phyloP scores from a whole-genome alignment of 1,140 invertebrate genomes.

The Ooceraea biroi region DNA sequence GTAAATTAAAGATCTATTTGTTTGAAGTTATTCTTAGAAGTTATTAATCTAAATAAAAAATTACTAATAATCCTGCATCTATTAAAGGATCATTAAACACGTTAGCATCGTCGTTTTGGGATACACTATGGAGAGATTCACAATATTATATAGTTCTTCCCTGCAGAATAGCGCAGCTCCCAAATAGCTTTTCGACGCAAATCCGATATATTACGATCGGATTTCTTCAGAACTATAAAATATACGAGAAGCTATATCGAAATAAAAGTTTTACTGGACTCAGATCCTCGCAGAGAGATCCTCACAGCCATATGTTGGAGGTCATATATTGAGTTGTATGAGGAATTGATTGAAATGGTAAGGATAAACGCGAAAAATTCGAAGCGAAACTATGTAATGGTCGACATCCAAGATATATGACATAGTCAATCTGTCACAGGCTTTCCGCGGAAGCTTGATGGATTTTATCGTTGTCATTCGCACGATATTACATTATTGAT shows the following conservation, averaged over 20 bases:
- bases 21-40: background rate
- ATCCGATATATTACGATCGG: background rate
- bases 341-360: slow-evolving; percentile 8
- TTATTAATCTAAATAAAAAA: background rate
- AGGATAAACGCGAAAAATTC: background rate
- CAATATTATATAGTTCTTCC: background rate
- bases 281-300: background rate
- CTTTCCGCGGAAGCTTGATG: background rate
- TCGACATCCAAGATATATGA: background rate
- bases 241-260: background rate
- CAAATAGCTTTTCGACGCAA: background rate
- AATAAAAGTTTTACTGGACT: slow-evolving; percentile 1
- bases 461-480: background rate
- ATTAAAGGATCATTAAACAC: background rate
- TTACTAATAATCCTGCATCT: background rate
- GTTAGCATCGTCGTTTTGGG: background rate
- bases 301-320: background rate
- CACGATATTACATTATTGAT: background rate
- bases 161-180: background rate
- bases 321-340: background rate
- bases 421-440: background rate
- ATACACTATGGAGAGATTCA: background rate
- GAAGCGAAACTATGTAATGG: background rate
- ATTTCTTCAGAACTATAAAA: slow-evolving; percentile 21
- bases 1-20: background rate